phyloP scores from a whole-genome alignment of 2,888 invertebrate genomes.

The Barypeithes pellucidus region DNA sequence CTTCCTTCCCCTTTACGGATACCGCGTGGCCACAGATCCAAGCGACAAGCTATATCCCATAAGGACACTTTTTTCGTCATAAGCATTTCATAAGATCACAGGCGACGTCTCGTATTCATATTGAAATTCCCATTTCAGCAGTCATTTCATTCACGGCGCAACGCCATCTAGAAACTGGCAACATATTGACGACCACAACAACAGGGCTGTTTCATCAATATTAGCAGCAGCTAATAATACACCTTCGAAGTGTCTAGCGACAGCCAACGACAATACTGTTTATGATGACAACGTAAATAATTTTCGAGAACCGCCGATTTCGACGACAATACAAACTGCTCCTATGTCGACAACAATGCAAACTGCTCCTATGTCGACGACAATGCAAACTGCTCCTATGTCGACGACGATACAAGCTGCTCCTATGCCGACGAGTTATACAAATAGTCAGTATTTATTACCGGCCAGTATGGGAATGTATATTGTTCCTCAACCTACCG shows the following conservation, averaged over 20 bases:
- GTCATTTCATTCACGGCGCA: background rate
- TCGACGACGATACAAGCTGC: background rate
- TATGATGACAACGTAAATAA: background rate
- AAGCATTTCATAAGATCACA: too few relatives aligned
- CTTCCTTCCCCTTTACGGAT: too few relatives aligned
- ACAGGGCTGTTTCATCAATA: slow-evolving; percentile 27
- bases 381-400: too few relatives aligned
- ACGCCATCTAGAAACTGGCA: slow-evolving; percentile 12
- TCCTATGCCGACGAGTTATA: background rate
- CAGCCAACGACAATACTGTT: background rate
- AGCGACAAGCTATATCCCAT: too few relatives aligned
- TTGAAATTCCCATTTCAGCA: background rate
- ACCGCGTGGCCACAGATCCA: too few relatives aligned
- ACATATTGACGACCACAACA: slow-evolving; percentile 28
- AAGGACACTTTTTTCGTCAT: too few relatives aligned
- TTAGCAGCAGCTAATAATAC: slow-evolving; percentile 13
- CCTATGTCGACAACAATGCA: background rate
- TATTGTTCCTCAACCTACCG: slow-evolving; percentile 7
- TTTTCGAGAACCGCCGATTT: background rate
- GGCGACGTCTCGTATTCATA: too few relatives aligned
- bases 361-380: background rate
- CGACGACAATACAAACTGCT: background rate
- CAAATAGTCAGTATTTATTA: background rate
- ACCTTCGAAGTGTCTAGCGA: background rate
- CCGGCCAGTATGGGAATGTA: slow-evolving; percentile 1